Percentiles rank a stretch among this genome's conserved stretches.
Conservation (phyloP, 2,113 vertebrate genomes). For the Sylvia atricapilla region DNA sequence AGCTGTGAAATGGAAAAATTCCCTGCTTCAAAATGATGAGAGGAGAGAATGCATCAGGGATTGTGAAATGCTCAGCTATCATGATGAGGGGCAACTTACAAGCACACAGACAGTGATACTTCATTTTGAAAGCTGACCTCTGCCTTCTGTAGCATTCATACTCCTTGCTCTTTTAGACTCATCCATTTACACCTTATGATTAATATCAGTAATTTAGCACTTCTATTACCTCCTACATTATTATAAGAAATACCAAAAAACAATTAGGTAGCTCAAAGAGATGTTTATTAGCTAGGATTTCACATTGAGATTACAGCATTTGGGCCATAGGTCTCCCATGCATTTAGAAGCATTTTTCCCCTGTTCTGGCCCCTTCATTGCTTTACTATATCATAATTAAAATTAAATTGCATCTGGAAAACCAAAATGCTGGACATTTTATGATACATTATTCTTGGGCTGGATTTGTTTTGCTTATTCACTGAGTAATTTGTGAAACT, state of each 20-base stretch:
- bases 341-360: conserved; percentile 26
- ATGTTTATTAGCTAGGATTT: background rate
- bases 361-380: background rate
- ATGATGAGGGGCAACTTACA: background rate
- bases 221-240: background rate
- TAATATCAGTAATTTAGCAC: conserved; percentile 19
- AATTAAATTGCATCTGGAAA: conserved; percentile 37
- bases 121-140: conserved; percentile 28
- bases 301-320: background rate
- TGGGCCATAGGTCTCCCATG: background rate
- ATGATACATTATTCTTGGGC: conserved; percentile 32
- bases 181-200: conserved; percentile 28
- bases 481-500: conserved; percentile 54
- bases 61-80: background rate
- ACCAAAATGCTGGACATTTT: conserved; percentile 9
- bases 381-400: conserved; percentile 39
- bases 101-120: background rate
- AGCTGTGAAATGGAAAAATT: background rate
- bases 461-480: conserved; percentile 55
- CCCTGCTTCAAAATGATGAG: background rate
- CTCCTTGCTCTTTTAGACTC: background rate
- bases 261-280: background rate
- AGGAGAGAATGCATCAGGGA: background rate
- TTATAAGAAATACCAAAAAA: background rate
- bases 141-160: background rate